phyloP scores from a whole-genome alignment of 2,797 vertebrate genomes.

The Tarsius wallacei region DNA sequence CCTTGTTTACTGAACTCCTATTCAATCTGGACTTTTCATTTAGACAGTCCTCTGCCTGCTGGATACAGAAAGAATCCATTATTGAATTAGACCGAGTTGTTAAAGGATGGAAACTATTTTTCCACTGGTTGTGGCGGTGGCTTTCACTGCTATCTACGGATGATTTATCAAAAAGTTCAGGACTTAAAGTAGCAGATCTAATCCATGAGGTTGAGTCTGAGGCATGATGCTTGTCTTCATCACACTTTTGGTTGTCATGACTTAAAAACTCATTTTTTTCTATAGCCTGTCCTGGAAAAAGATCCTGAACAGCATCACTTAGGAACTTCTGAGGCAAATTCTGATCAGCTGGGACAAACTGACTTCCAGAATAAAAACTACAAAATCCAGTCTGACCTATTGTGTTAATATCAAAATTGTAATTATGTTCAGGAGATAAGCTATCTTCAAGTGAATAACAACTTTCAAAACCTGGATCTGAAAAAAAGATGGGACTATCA shows the following conservation, averaged over 20 bases:
- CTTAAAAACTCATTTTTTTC: conserved; percentile 90
- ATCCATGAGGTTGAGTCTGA: conserved; percentile 90
- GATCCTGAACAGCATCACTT: conserved; percentile 96
- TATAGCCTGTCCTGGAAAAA: conserved; percentile 89
- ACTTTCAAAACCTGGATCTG: conserved; percentile 96
- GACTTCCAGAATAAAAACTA: conserved; percentile 96
- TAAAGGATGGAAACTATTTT: conserved; percentile 90
- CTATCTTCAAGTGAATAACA: conserved; percentile 98
- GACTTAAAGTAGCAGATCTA: conserved; percentile 91
- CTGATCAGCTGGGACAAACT: conserved; percentile 98
- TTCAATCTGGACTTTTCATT: conserved; percentile 90
- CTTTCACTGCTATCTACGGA: conserved; percentile 91
- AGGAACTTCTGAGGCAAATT: conserved; percentile 97
- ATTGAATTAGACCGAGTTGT: conserved; percentile 90
- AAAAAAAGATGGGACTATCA: conserved; percentile 93
- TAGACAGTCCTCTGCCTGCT: conserved; percentile 87
- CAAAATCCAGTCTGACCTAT: conserved; percentile 97
- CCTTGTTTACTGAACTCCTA: conserved; percentile 91
- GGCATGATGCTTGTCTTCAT: conserved; percentile 88
- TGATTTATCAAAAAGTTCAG: conserved; percentile 95
- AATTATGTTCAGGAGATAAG: conserved; percentile 97
- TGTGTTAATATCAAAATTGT: conserved; percentile 97
- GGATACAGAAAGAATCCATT: conserved; percentile 90
- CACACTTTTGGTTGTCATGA: conserved; percentile 89
- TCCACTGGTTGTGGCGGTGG: conserved; percentile 89